Evolutionary conservation across 2,888 invertebrate species (phyloP), one percentile per base, ranked within the genome.

Genomic region (Drosophila stalkeri): DNA sequence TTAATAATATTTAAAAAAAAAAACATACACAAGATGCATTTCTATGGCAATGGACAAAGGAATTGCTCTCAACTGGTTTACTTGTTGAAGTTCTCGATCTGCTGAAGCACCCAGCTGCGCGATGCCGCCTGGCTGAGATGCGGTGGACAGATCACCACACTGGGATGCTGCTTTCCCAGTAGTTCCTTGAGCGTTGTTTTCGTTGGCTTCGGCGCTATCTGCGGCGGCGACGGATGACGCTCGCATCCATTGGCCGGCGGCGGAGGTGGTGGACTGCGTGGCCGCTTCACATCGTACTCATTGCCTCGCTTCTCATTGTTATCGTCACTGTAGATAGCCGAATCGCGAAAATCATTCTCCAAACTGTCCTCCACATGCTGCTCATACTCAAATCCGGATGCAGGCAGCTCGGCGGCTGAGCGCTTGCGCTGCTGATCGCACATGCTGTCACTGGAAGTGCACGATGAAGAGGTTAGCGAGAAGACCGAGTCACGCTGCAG

Each of bases 291-390:
- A n/a, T 89, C 77, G n/a, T 72, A 78, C 37, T 88, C 79, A 3
- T 67, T 64, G 44, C 81, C 85, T n/a, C 92, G 91, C 47, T 91
- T 91, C 46, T 93, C 93, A 57, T 75, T 75, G 54, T 92, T 93
- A 77, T 93, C 93, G 86, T 97, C 97, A 75, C 97, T 97, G 92
- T 97, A 97, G 82, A 97, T 96, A 75, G 97, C 97, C 60, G 96
- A 97, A 91, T 97, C 97, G 85, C 97, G 94, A 87, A 97, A 97
- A 71, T 96, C 96, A 39, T 94, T 94, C 68, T 95, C 95, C 64
- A 94, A 92, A 41, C 96, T 94, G 67, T 95, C 95, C 91, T 97
- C 97, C 41, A 97, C 93, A 0, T 96, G 95, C 80, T 95, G 95
- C 91, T 97, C 97, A 86, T 97, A 97, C 87, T 95, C 96, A 82